Base-by-base conservation (phyloP, 2,888 invertebrate species). In the Blera fallax region DNA sequence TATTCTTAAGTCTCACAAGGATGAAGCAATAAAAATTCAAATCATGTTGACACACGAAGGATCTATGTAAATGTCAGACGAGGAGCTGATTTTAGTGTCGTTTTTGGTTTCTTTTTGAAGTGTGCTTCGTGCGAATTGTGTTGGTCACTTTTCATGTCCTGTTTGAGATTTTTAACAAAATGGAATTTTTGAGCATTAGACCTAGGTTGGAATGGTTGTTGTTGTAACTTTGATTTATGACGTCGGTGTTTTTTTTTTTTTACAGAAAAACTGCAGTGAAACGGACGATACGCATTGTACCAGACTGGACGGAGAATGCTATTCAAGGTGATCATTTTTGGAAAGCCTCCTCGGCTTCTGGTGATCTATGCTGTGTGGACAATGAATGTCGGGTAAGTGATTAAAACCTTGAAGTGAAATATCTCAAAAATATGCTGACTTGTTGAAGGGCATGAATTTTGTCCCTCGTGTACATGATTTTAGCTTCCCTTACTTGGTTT, bases 351-450 rank as follows among this genome's bases (percentile, higher is more conserved):
- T 96, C 97, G 76, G 96, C 96, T 74, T 98, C 98, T 62, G 98
- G 98, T 24, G 98, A 98, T 93, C 96, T 97, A 92, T 98, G 98
- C 93, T 98, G 98, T 92, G 96, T 97, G 70, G 97, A 97, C 88
- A 97, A 97, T 90, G 97, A 98, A 90, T 98, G 98, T 92, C 95
- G 95, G 93, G 97, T 97, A 92, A 93, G 94, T 93, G 2, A 27
- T 54, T 21, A 14, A 21, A 2, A 5, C 27, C 11, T 40, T 40
- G 8, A 14, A 40, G 14, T 37, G 37, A 37, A 37, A n/a, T n/a
- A n/a, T n/a, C n/a, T n/a, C n/a, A n/a, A n/a, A n/a, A n/a, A n/a
- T n/a, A n/a, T n/a, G n/a, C n/a, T n/a, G n/a, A n/a, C n/a, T n/a
- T n/a, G n/a, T n/a, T n/a, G n/a, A n/a, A n/a, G n/a, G n/a, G 10